Evolutionary conservation across 2,113 vertebrate genomes (phyloP).

Genomic region (Balaenoptera acutorostrata): DNA sequence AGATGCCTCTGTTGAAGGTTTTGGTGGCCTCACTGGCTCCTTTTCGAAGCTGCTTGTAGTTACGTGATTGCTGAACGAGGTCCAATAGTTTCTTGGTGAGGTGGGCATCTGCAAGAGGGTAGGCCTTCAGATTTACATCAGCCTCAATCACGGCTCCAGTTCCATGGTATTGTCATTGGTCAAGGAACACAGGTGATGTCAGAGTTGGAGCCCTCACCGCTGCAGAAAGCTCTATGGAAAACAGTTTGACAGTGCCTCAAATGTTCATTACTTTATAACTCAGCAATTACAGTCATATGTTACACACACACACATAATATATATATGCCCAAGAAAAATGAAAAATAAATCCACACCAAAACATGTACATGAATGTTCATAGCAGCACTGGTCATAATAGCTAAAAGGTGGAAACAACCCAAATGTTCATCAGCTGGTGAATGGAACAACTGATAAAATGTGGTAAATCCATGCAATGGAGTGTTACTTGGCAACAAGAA

Average conservation of each 20-base stretch:
- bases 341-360: not conserved
- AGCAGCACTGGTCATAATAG: not conserved
- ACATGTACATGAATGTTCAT: not conserved
- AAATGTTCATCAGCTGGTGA: not conserved
- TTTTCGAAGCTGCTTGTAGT: no score
- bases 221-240: not conserved
- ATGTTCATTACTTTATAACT: not conserved
- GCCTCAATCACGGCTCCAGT: no score
- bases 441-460: not conserved
- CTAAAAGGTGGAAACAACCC: not conserved
- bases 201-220: no score
- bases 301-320: not conserved
- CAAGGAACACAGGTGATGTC: no score
- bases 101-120: no score
- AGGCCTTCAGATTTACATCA: no score
- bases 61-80: no score
- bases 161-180: no score
- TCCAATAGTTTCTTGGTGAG: no score
- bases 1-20: no score
- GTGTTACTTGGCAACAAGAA: not conserved
- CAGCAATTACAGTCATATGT: not conserved
- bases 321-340: not conserved
- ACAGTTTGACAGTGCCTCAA: not conserved
- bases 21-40: no score
- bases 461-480: not conserved